Percentiles rank a stretch among this genome's conserved stretches.
Conservation (phyloP, 2,113 vertebrate species). For the Ailuropoda melanoleuca region DNA sequence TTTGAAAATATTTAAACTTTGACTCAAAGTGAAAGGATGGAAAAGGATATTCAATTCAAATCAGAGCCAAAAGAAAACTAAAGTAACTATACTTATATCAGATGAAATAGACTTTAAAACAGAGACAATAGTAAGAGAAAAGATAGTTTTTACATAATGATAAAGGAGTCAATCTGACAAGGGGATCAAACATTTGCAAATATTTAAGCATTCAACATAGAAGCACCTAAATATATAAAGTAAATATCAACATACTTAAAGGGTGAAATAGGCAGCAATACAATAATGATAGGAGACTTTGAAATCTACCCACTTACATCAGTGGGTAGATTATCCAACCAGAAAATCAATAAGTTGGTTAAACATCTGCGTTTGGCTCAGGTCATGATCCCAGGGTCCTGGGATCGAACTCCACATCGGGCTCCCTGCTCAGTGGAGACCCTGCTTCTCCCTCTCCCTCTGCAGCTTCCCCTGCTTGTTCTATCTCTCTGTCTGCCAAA, state of each 20-base stretch:
- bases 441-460: too few relatives aligned
- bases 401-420: too few relatives aligned
- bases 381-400: too few relatives aligned
- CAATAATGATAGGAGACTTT: neutral
- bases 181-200: neutral
- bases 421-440: too few relatives aligned
- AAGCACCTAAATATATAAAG: neutral
- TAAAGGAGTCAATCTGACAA: neutral
- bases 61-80: neutral
- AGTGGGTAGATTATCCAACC: neutral
- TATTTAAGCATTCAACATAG: neutral
- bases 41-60: neutral
- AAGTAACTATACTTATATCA: neutral
- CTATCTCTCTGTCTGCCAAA: neutral
- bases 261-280: neutral
- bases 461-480: neutral
- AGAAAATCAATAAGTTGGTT: neutral
- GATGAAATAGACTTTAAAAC: neutral
- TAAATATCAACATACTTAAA: neutral
- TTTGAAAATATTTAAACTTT: neutral
- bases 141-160: neutral
- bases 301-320: neutral
- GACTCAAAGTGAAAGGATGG: neutral
- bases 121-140: neutral
- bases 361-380: too few relatives aligned